phyloP scores from a whole-genome alignment of 2,113 vertebrate genomes.

The Scartelaos histophorus region DNA sequence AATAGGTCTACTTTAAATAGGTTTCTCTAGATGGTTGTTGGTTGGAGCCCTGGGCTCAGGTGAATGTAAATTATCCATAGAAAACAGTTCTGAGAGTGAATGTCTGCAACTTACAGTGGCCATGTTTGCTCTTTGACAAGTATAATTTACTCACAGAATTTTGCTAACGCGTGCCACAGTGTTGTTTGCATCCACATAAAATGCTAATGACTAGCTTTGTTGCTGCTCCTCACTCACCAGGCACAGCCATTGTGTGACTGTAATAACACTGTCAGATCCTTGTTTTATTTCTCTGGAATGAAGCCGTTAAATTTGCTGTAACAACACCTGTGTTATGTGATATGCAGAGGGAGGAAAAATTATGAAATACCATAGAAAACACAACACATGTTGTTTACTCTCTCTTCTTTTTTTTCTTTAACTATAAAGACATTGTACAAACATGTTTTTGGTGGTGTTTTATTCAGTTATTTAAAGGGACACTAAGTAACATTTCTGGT shows the following conservation, averaged over 20 bases:
- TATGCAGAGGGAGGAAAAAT: not conserved
- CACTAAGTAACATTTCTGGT: no score
- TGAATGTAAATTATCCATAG: not conserved
- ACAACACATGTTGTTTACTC: not conserved
- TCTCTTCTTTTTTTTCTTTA: not conserved
- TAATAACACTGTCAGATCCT: slow-evolving; percentile 2
- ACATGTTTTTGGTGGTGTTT: no score
- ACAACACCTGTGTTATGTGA: not conserved
- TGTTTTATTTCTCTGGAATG: not conserved
- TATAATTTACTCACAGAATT: not conserved
- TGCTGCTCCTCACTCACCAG: not conserved
- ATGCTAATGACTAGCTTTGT: not conserved
- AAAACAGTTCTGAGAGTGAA: not conserved
- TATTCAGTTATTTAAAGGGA: no score
- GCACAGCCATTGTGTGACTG: slow-evolving; percentile 3
- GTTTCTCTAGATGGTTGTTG: not conserved
- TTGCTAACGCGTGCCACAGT: slow-evolving; percentile 3
- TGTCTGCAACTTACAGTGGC: not conserved
- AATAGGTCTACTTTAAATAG: not conserved
- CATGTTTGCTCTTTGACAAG: not conserved
- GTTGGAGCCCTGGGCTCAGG: no score
- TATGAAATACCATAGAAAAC: not conserved
- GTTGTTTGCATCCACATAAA: slow-evolving; percentile 4
- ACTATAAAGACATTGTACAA: not conserved
- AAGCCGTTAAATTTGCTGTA: not conserved